Conservation (phyloP, 2,888 invertebrate genomes). For the Torymus auratus region DNA sequence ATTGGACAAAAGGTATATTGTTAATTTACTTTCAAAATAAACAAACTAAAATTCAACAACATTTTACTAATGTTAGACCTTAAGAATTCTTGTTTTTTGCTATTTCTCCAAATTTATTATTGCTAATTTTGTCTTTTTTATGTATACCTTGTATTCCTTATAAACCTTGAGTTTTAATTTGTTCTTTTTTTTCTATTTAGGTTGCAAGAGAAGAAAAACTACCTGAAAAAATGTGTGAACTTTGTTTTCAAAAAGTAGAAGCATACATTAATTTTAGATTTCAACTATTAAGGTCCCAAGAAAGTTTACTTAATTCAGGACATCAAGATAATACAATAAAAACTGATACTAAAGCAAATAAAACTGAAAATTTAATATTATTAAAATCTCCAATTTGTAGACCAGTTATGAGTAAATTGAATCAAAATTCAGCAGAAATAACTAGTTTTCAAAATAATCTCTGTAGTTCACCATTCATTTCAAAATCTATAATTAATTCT, state of each 20-base stretch:
- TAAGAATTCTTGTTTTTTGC: too few relatives aligned
- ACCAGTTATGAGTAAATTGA: background rate
- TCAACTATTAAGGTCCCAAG: conserved; percentile 58
- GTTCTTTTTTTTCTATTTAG: conserved; percentile 66
- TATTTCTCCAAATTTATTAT: too few relatives aligned
- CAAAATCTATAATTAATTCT: conserved; percentile 29
- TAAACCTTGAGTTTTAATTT: too few relatives aligned
- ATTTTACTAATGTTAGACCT: too few relatives aligned
- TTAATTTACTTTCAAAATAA: too few relatives aligned
- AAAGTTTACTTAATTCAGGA: conserved; percentile 42
- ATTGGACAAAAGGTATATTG: conserved; percentile 56
- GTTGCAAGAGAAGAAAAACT: conserved; percentile 70
- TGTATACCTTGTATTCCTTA: too few relatives aligned
- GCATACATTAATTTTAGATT: conserved; percentile 60
- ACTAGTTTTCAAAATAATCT: conserved; percentile 34
- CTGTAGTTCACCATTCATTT: conserved; percentile 3
- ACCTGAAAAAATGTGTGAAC: conserved; percentile 76
- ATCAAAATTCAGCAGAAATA: conserved; percentile 5
- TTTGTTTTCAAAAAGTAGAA: conserved; percentile 70
- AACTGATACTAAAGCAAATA: conserved; percentile 15
- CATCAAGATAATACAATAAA: conserved; percentile 18
- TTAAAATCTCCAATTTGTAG: conserved; percentile 10
- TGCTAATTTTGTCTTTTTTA: too few relatives aligned
- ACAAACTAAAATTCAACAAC: too few relatives aligned
- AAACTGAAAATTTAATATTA: conserved; percentile 6